Conservation (phyloP, 2,113 vertebrate species). For the Nerophis ophidion region DNA sequence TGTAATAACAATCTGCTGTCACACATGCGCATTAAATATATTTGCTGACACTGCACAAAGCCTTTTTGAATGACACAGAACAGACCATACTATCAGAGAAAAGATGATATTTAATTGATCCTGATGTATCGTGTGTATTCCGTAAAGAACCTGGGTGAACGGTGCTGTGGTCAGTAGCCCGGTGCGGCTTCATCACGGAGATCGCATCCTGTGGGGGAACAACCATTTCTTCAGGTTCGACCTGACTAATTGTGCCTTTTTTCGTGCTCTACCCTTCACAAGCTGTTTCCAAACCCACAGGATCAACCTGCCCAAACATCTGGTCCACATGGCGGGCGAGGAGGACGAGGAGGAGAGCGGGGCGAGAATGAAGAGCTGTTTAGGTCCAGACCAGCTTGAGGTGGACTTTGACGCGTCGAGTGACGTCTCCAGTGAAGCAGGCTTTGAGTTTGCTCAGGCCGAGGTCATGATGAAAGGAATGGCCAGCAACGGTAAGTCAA, state of each 20-base stretch:
- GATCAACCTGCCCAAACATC: conserved; percentile 88
- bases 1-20: too few species aligned
- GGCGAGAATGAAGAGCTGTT: conserved; percentile 72
- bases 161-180: conserved; percentile 80
- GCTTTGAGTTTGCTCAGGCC: conserved; percentile 95
- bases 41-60: too few species aligned
- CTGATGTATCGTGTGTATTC: not conserved
- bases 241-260: not conserved
- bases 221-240: conserved; percentile 95
- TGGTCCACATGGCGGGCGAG: conserved; percentile 67
- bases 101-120: not conserved
- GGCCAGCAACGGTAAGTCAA: conserved; percentile 79
- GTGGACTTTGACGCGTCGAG: conserved; percentile 85
- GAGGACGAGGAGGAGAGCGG: conserved; percentile 71
- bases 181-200: conserved; percentile 88
- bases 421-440: conserved; percentile 91
- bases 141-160: conserved; percentile 85
- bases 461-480: conserved; percentile 97
- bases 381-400: conserved; percentile 84
- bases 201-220: conserved; percentile 97
- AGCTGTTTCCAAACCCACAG: conserved; percentile 52
- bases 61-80: too few species aligned
- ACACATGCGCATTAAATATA: too few species aligned
- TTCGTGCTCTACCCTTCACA: not conserved
- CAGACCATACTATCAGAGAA: too few species aligned